Conservation (phyloP, 2,888 invertebrate genomes). For the Drosophila meridiana region DNA sequence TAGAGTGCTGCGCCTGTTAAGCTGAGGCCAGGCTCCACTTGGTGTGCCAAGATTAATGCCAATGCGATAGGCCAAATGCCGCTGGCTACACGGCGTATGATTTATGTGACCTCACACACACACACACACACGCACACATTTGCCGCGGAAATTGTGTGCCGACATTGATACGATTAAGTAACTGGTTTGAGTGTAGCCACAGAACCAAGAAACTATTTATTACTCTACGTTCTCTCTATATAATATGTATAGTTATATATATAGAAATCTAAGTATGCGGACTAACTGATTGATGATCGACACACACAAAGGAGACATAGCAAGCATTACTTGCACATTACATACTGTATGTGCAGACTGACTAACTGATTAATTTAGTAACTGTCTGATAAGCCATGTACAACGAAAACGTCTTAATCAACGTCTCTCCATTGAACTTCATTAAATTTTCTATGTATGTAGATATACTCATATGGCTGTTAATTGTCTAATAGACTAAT, state of each 20-base stretch:
- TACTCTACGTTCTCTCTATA: background rate
- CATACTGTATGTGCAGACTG: background rate
- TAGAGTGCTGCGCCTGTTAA: conserved; percentile 58
- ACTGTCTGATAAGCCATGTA: background rate
- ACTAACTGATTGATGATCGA: conserved; percentile 11
- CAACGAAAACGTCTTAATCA: background rate
- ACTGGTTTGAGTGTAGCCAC: conserved; percentile 22
- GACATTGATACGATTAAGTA: conserved; percentile 69
- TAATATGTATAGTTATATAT: background rate
- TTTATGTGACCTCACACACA: conserved; percentile 53
- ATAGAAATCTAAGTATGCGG: background rate
- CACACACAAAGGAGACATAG: background rate
- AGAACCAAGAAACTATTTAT: conserved; percentile 19
- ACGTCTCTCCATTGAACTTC: background rate
- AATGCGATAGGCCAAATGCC: conserved; percentile 69
- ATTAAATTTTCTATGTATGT: background rate
- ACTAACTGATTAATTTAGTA: background rate
- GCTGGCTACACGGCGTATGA: conserved; percentile 52
- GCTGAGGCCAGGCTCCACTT: conserved; percentile 42
- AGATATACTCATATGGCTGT: background rate
- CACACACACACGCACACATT: conserved; percentile 12
- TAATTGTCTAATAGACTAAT: background rate
- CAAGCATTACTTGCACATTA: background rate
- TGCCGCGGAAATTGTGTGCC: conserved; percentile 69
- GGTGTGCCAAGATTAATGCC: conserved; percentile 75